These are phyloP conservation scores for Albula goreensis DNA, from an alignment of 2,113 vertebrate species.

Conservation along the genomic window DNA sequence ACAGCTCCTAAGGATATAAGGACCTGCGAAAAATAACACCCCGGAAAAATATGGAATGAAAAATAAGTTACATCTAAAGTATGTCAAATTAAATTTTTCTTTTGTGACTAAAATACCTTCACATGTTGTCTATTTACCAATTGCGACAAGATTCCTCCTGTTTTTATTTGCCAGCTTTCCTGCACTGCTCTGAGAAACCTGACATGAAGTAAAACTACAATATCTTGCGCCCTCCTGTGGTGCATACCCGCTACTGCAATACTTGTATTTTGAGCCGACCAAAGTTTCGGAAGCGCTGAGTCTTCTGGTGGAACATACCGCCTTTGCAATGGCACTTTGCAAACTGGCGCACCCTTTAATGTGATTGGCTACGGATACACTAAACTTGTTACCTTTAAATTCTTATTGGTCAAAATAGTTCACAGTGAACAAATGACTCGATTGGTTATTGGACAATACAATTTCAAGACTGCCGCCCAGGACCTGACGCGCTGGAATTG, in stretches of 20 bases:
- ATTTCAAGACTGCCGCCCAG: background rate
- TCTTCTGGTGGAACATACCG: background rate
- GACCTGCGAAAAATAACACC: too few relatives aligned
- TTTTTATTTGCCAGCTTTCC: background rate
- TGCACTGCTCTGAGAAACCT: too few relatives aligned
- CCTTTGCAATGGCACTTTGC: background rate
- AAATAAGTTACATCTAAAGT: background rate
- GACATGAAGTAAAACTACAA: too few relatives aligned
- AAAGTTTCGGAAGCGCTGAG: too few relatives aligned
- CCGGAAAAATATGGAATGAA: too few relatives aligned
- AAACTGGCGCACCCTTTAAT: background rate
- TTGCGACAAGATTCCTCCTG: too few relatives aligned
- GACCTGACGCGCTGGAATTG: background rate
- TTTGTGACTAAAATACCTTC: background rate
- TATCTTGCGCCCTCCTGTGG: background rate
- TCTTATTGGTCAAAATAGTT: background rate
- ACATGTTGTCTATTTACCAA: background rate
- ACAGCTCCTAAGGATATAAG: too few relatives aligned
- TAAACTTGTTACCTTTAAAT: background rate
- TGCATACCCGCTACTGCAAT: background rate
- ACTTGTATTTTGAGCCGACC: background rate
- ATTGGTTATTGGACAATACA: background rate
- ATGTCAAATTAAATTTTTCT: background rate
- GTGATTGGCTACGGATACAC: slow-evolving; percentile 40
- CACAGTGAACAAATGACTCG: background rate